phyloP scores from a whole-genome alignment of 2,113 vertebrate genomes.

The Dasyprocta punctata region DNA sequence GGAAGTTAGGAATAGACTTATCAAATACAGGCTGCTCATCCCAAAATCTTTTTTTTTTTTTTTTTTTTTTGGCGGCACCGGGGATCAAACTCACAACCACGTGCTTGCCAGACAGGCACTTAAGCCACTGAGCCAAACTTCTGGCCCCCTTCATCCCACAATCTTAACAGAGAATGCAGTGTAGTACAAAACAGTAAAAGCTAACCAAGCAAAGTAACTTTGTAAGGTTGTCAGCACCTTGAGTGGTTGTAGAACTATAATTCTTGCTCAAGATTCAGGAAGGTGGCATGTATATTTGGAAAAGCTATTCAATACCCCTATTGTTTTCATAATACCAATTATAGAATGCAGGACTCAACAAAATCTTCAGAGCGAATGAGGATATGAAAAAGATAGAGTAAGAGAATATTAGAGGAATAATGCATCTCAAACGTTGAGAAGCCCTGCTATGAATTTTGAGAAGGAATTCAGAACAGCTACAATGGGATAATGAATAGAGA shows the following conservation, averaged over 20 bases:
- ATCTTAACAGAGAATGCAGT: not conserved
- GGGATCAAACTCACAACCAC: too few species aligned
- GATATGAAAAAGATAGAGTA: conserved; percentile 45
- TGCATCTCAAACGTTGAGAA: not conserved
- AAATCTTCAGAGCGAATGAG: conserved; percentile 52
- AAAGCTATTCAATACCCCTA: not conserved
- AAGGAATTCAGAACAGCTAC: not conserved
- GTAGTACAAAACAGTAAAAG: not conserved
- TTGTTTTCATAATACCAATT: conserved; percentile 62
- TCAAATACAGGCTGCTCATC: not conserved
- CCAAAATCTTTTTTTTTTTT: too few species aligned
- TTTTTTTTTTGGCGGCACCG: too few species aligned
- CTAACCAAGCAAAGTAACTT: not conserved
- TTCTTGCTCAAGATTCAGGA: not conserved
- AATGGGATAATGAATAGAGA: not conserved
- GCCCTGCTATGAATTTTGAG: not conserved
- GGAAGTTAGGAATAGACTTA: not conserved
- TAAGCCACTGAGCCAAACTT: too few species aligned
- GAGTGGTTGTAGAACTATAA: not conserved
- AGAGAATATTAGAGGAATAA: not conserved
- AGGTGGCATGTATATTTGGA: not conserved
- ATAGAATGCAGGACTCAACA: conserved; percentile 38
- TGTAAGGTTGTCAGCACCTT: not conserved
- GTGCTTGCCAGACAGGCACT: too few species aligned
- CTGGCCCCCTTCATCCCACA: not conserved